A percentile compares a stretch with the other conserved stretches of the same genome.
Conservation (phyloP, 2,888 invertebrate genomes). For the Eilema griseolum region DNA sequence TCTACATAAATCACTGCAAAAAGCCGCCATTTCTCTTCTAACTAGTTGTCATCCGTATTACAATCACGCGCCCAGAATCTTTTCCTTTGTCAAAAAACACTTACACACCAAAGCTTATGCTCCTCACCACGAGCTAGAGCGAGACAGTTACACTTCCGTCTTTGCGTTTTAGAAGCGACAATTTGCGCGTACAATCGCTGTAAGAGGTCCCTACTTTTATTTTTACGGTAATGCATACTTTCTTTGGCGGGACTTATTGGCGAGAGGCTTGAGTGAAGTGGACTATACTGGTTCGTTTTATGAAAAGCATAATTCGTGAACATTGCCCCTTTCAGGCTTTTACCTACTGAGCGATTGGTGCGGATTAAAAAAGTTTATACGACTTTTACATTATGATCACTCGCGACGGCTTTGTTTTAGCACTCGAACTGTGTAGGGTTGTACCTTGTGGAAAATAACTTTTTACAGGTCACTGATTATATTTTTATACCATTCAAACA, state of each 20-base stretch:
- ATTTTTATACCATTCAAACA: too few relatives aligned
- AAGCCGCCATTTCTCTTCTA: slow-evolving; percentile 51
- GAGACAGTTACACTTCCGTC: slow-evolving; percentile 46
- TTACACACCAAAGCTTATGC: slow-evolving; percentile 49
- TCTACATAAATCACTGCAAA: slow-evolving; percentile 50
- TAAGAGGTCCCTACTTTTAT: slow-evolving; percentile 77
- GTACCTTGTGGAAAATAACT: neutral
- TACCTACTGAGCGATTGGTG: slow-evolving; percentile 41
- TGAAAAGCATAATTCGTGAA: slow-evolving; percentile 60
- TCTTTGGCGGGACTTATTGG: slow-evolving; percentile 64
- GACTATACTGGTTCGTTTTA: slow-evolving; percentile 49
- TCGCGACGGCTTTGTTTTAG: slow-evolving; percentile 12
- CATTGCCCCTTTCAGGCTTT: slow-evolving; percentile 50
- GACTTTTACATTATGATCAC: slow-evolving; percentile 23
- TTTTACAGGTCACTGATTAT: neutral
- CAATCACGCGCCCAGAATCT: slow-evolving; percentile 68
- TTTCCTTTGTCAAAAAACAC: slow-evolving; percentile 66
- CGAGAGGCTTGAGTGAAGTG: slow-evolving; percentile 55
- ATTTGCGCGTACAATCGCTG: slow-evolving; percentile 64
- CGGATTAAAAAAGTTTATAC: slow-evolving; percentile 49
- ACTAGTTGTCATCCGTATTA: slow-evolving; percentile 60
- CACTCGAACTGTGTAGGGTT: neutral
- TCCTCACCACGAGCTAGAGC: slow-evolving; percentile 36
- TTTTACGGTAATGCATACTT: slow-evolving; percentile 77
- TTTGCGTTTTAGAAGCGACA: slow-evolving; percentile 46